These are phyloP conservation scores for Cryptomyrus ogoouensis DNA, from an alignment of 2,113 vertebrate genomes.

Conservation along the genomic window DNA sequence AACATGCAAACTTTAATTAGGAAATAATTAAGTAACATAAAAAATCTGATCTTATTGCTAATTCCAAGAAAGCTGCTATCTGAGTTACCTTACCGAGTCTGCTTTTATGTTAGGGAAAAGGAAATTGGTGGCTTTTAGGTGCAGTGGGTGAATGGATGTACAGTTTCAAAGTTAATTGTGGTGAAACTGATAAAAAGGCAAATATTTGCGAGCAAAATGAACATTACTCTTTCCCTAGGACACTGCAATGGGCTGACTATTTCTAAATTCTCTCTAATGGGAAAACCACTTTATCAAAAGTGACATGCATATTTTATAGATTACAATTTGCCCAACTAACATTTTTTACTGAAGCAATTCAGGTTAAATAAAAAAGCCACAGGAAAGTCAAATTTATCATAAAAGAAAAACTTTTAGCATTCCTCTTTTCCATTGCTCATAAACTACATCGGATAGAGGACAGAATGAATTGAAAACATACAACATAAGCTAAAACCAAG, in stretches of 20 bases:
- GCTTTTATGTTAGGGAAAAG: constrained; percentile 27
- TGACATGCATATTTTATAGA: constrained; percentile 11
- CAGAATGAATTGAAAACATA: background rate
- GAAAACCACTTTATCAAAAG: constrained; percentile 5
- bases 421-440: background rate
- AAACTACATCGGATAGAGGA: background rate
- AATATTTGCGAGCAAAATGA: constrained; percentile 20
- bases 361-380: background rate
- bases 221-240: constrained; percentile 22
- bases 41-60: constrained; percentile 81
- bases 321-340: background rate
- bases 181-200: constrained; percentile 29
- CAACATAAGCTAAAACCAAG: background rate
- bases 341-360: background rate
- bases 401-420: background rate
- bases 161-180: constrained; percentile 41
- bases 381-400: background rate
- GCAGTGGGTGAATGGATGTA: constrained; percentile 34
- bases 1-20: constrained; percentile 97
- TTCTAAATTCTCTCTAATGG: constrained; percentile 1
- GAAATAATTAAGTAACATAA: constrained; percentile 89
- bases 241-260: constrained; percentile 19
- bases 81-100: constrained; percentile 24
- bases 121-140: constrained; percentile 26
- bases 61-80: constrained; percentile 30